A percentile compares a stretch with the other conserved stretches of the same genome.
phyloP scores from a whole-genome alignment of 2,113 vertebrate genomes.

The Seriola rivoliana region DNA sequence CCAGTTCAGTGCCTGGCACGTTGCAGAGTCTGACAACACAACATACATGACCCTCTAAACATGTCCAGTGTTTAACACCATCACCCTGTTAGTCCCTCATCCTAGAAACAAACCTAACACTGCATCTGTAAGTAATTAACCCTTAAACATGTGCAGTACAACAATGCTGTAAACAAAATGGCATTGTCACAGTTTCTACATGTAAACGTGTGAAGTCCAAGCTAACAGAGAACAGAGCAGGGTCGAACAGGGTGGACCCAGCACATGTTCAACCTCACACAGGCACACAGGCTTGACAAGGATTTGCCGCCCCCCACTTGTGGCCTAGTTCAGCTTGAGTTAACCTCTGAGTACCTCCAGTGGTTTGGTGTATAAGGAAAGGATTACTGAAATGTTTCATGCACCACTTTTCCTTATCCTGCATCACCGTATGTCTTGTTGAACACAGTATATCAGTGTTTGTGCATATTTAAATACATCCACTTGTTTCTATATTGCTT shows the following conservation, averaged over 20 bases:
- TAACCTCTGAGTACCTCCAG: slow-evolving; percentile 41
- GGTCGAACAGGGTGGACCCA: slow-evolving; percentile 33
- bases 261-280: slow-evolving; percentile 74
- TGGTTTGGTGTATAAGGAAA: slow-evolving; percentile 3
- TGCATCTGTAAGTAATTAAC: slow-evolving; percentile 82
- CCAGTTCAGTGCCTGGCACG: slow-evolving; percentile 36
- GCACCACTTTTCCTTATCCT: neutral
- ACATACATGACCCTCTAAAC: slow-evolving; percentile 51
- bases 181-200: slow-evolving; percentile 59
- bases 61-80: slow-evolving; percentile 47
- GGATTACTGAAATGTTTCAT: slow-evolving; percentile 11
- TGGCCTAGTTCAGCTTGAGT: slow-evolving; percentile 65
- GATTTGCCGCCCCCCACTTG: slow-evolving; percentile 31
- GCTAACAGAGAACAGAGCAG: slow-evolving; percentile 79
- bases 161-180: slow-evolving; percentile 79
- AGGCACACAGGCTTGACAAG: slow-evolving; percentile 63
- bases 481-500: neutral
- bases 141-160: slow-evolving; percentile 69
- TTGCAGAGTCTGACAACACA: slow-evolving; percentile 50
- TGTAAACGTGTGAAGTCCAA: slow-evolving; percentile 61
- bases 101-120: slow-evolving; percentile 56
- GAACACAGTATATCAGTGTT: neutral
- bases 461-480: neutral
- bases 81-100: slow-evolving; percentile 43
- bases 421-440: neutral